Evolutionary conservation across 1,140 invertebrate species (phyloP), one percentile per base, ranked within the genome.

Genomic region (Tribolium madens): DNA sequence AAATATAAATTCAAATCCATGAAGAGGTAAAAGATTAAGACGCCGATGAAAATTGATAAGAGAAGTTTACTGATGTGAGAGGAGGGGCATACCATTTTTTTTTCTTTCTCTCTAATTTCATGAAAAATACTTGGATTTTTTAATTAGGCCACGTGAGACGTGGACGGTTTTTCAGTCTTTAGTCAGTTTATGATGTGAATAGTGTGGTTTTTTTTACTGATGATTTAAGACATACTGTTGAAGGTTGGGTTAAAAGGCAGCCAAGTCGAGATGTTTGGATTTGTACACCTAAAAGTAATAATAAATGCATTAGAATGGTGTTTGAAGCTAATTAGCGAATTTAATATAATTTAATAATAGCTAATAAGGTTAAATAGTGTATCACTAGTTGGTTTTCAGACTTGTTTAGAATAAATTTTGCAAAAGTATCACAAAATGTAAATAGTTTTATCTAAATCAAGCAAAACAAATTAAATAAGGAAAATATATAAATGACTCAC

Each of bases 1-100:
- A 89, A 81, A 80, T 91, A 91, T 26, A 91, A 82, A 70, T 88
- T 84, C 57, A 88, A 83, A 80, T 92, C 91, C 90, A 92, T 91
- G 69, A 86, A 88, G 52, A 89, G 73, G 77, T 90, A 91, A 79
- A 89, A 92, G 33, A 89, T 68, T 53, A 90, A 81, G 33, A 90
- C 78, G 33, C 89, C 12, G 50, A 89, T 84, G 36, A 90, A 83
- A 33, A 89, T 78, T 10, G 83, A 81, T 46, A 89, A 83, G 78
- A 90, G 82, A 50, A 89, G 81, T 82, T 90, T 90, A 84, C 89
- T 90, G 52, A 89, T 86, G 83, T 89, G 87, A 26, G 89, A 89
- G 70, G 89, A 88, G 50, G 89, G 88, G 7, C 89, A 88, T 76
- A 90, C 85, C 89, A 90, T 90, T 85, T 86, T 88, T 9, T 26